Evolutionary conservation across 53 echinoderm and acorn worm genomes (phyloP).

Genomic region (Astropecten irregularis): DNA sequence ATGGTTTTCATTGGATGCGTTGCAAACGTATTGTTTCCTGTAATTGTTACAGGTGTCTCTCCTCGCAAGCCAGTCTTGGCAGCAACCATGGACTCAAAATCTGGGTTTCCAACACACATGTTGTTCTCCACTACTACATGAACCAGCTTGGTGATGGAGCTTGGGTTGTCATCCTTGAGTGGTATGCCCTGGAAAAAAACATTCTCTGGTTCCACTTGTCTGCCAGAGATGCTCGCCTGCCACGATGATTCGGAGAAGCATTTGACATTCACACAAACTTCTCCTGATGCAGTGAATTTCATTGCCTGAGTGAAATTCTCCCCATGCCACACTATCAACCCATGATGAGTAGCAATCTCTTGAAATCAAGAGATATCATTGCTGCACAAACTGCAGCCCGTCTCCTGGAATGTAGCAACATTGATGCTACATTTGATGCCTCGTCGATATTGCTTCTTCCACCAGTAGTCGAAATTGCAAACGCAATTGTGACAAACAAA

Average conservation of each 20-base stretch:
- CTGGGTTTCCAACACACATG: neutral
- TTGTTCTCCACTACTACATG: neutral
- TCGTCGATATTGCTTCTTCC: neutral
- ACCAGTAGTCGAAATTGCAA: neutral
- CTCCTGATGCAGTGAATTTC: no score
- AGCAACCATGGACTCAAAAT: conserved; percentile 3
- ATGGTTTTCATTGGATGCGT: neutral
- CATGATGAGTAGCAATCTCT: neutral
- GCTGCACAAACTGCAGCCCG: neutral
- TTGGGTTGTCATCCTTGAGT: no score
- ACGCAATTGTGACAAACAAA: neutral
- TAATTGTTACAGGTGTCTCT: neutral
- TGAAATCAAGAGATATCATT: no score
- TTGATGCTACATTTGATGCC: neutral
- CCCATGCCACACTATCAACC: neutral
- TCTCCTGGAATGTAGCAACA: neutral
- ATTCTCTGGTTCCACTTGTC: neutral
- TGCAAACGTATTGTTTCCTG: neutral
- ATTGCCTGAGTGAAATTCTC: neutral
- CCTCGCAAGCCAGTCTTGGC: neutral
- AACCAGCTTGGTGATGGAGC: neutral
- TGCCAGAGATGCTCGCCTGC: no score
- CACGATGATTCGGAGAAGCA: no score
- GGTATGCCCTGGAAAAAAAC: neutral
- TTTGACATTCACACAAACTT: no score